Conservation (phyloP, 2,888 invertebrate genomes). For the Diarsia mendica region DNA sequence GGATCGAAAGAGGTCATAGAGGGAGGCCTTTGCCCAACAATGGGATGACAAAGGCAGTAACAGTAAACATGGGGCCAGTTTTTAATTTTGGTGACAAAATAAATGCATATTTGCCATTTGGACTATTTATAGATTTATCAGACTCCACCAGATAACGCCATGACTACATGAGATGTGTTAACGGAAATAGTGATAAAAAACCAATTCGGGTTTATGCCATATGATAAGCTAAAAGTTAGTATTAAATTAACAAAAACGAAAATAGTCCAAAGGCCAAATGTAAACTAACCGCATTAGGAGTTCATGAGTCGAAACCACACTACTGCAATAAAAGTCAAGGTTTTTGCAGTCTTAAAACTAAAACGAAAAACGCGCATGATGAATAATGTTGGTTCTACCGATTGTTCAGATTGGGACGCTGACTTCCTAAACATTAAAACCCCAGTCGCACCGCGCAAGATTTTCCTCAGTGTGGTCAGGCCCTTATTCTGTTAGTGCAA, state of each 20-base stretch:
- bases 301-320: background rate
- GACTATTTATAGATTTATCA: constrained; percentile 15
- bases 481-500: background rate
- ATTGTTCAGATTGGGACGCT: background rate
- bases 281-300: background rate
- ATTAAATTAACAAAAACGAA: constrained; percentile 10
- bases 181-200: constrained; percentile 22
- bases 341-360: background rate
- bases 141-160: background rate
- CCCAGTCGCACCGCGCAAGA: background rate
- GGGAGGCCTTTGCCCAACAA: too few species aligned
- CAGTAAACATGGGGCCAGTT: background rate
- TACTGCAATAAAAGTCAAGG: background rate
- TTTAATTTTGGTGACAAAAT: background rate
- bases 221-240: too few species aligned
- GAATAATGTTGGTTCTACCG: background rate
- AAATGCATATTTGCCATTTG: background rate
- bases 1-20: too few species aligned
- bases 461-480: background rate
- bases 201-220: background rate
- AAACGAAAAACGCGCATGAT: background rate
- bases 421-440: background rate
- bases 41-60: too few species aligned
- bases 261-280: constrained; percentile 2
- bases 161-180: constrained; percentile 16